These are phyloP conservation scores for Caenorhabditis auriculariae DNA, from an alignment of 2,888 invertebrate species.

Conservation along the genomic window DNA sequence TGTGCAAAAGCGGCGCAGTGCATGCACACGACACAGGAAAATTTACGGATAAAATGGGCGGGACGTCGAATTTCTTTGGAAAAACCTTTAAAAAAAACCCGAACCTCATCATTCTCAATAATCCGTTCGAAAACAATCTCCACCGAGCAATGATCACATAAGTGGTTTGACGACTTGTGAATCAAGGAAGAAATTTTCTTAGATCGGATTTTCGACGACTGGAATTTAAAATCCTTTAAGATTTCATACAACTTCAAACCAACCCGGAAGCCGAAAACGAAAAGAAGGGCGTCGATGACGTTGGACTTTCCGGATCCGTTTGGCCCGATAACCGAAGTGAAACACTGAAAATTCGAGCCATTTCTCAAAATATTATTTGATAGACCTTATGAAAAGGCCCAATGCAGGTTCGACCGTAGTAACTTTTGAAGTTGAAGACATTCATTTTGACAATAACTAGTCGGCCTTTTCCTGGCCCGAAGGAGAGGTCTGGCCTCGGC, in stretches of 20 bases:
- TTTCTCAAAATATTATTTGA: neutral
- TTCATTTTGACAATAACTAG: conserved; percentile 86
- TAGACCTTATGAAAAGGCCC: conserved; percentile 94
- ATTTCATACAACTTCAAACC: neutral
- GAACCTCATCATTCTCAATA: no score
- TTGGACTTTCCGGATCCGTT: conserved; percentile 99
- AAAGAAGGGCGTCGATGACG: conserved; percentile 96
- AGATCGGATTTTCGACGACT: conserved; percentile 89
- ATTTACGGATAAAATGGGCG: no score
- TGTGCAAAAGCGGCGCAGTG: no score
- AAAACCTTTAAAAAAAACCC: no score
- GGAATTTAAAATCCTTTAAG: no score
- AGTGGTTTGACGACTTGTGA: conserved; percentile 82
- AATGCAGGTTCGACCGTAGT: conserved; percentile 78
- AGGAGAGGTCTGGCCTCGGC: conserved; percentile 63
- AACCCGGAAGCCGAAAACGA: conserved; percentile 84
- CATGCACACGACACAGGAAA: no score
- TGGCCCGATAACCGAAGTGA: conserved; percentile 93
- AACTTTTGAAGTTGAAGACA: conserved; percentile 94
- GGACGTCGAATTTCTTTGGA: no score
- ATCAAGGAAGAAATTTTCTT: conserved; percentile 82
- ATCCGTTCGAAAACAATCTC: conserved; percentile 80
- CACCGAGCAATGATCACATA: conserved; percentile 78
- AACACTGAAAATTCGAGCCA: conserved; percentile 73
- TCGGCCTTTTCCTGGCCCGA: conserved; percentile 75